Base-by-base conservation (phyloP, 1,140 invertebrate genomes). In the Sesamia nonagrioides region DNA sequence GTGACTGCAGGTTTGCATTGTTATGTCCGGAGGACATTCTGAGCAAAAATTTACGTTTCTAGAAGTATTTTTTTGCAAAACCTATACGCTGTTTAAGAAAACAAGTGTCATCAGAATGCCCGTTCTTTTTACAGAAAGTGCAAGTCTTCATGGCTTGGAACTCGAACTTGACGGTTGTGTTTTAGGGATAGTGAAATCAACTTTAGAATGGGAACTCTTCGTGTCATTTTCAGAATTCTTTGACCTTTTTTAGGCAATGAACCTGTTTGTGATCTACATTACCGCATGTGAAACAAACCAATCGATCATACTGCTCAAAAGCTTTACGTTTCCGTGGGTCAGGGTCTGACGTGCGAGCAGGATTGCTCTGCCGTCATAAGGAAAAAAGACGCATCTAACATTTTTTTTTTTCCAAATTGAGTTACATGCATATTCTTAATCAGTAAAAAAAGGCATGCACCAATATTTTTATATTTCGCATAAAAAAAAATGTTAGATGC, bases 41-140 rank as follows among this genome's bases (percentile, higher is more conserved):
- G 54, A 58, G 54, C 54, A 58, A 58, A 58, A 58, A 58, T 58
- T 58, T 58, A 58, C 18, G 0, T 33, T 27, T 33, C n/a, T 18
- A 6, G 18, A 27, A 3, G 9, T 58, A 3, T 58, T 58, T 58
- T 11, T 33, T 58, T 2, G 33, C 18, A 58, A 27, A 18, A 2
- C 33, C 54, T 2, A 33, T 0, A 8, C 21, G 17, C 13, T 21
- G 21, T 27, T 58, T 58, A 11, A 7, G 33, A 58, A 27, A 58
- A 18, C 54, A 58, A 2, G 54, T 2, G 7, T 58, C 54, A 58
- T 13, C 8, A 2, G 33, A 6, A 33, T 58, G 54, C 21, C 54
- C 54, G 18, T 1, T 58, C 9, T 18, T 17, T 13, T 58, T 58
- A 58, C 54, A 58, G 33, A 27, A 58, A 4, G 54, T 58, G 18